These are phyloP conservation scores for Brachyalestes nurse DNA, from an alignment of 2,797 vertebrate species.

Conservation along the genomic window DNA sequence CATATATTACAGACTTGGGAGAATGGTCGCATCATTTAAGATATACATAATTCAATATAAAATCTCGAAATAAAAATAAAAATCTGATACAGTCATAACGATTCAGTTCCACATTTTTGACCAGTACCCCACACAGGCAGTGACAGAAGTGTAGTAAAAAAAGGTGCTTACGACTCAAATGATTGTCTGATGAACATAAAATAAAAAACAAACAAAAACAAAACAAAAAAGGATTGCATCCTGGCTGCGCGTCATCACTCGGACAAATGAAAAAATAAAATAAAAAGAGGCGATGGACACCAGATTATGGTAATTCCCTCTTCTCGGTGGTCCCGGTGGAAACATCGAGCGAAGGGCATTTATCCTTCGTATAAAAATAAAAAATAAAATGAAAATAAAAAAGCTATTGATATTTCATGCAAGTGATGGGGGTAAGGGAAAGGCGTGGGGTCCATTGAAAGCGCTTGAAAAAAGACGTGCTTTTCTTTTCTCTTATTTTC, in stretches of 20 bases:
- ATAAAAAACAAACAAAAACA: slow-evolving; percentile 80
- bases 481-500: slow-evolving; percentile 84
- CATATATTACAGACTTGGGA: slow-evolving; percentile 99
- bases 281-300: slow-evolving; percentile 82
- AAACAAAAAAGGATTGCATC: slow-evolving; percentile 84
- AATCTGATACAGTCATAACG: slow-evolving; percentile 99
- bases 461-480: slow-evolving; percentile 93
- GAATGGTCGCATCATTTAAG: slow-evolving; percentile 97
- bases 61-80: slow-evolving; percentile 99
- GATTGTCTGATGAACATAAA: slow-evolving; percentile 99
- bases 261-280: slow-evolving; percentile 75
- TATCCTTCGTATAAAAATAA: slow-evolving; percentile 85
- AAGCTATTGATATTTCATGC: slow-evolving; percentile 87
- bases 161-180: slow-evolving; percentile 99
- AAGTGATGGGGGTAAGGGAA: slow-evolving; percentile 72
- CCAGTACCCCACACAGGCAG: slow-evolving; percentile 99
- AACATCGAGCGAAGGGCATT: slow-evolving; percentile 74
- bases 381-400: slow-evolving; percentile 60
- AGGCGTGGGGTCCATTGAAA: slow-evolving; percentile 91
- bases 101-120: slow-evolving; percentile 93
- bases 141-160: slow-evolving; percentile 94
- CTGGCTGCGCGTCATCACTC: slow-evolving; percentile 84
- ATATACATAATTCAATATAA: slow-evolving; percentile 99
- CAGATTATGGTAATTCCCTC: slow-evolving; percentile 89
- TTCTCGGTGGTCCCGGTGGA: slow-evolving; percentile 88